Evolutionary conservation across 2,797 vertebrate genomes (phyloP).

Genomic region (Lateolabrax maculatus): DNA sequence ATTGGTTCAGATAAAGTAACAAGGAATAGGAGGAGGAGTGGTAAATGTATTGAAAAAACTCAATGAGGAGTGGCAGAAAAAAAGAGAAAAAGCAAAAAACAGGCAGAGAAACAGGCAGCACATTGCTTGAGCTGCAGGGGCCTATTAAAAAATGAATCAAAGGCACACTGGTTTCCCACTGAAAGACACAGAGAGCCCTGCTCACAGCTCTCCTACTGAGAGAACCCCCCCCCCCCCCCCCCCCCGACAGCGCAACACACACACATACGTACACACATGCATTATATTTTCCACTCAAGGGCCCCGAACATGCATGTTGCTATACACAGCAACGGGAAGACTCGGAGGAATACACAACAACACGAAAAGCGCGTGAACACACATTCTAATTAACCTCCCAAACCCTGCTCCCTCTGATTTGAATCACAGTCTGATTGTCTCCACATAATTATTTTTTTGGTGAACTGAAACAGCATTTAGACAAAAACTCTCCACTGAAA

Average conservation of each 20-base stretch:
- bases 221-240: not conserved
- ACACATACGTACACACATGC: not conserved
- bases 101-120: conserved; percentile 41
- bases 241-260: conserved; percentile 14
- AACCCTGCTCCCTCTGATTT: conserved; percentile 27
- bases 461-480: conserved; percentile 5
- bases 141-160: conserved; percentile 77
- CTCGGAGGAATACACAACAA: conserved; percentile 10
- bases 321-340: conserved; percentile 6
- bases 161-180: conserved; percentile 44
- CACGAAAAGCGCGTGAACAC: conserved; percentile 13
- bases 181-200: conserved; percentile 40
- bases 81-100: not conserved
- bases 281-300: not conserved
- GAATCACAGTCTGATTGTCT: conserved; percentile 36
- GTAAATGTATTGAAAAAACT: conserved; percentile 49
- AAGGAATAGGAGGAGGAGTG: conserved; percentile 39
- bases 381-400: conserved; percentile 46
- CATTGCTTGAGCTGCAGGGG: conserved; percentile 59
- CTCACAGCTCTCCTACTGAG: conserved; percentile 43
- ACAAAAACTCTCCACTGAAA: conserved; percentile 5
- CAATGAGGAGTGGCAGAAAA: conserved; percentile 20
- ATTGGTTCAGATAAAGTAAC: conserved; percentile 14
- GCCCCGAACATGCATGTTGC: not conserved
- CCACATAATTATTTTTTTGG: conserved; percentile 9